Percentiles rank a stretch among this genome's conserved stretches.
Conservation (phyloP, 2,113 vertebrate genomes). For the Nasalis larvatus region DNA sequence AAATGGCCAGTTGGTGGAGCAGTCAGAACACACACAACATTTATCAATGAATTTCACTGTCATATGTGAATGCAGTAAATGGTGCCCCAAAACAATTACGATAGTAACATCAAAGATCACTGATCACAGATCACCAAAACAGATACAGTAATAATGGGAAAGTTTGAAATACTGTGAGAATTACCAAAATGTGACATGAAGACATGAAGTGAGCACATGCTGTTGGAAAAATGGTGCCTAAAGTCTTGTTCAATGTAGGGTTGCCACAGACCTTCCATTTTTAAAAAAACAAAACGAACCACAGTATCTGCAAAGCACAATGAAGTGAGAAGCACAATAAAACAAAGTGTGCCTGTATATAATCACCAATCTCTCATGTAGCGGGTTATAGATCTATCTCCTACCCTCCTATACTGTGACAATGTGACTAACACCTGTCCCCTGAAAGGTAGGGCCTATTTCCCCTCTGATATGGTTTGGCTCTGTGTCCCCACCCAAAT, state of each 20-base stretch:
- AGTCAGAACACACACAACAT: background rate
- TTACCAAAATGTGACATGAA: background rate
- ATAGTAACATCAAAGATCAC: background rate
- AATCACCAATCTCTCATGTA: background rate
- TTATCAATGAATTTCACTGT: background rate
- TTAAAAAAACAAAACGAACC: background rate
- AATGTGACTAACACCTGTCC: background rate
- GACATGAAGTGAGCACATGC: background rate
- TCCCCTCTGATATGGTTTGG: background rate
- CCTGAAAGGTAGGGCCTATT: background rate
- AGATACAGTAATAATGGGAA: background rate
- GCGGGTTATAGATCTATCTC: background rate
- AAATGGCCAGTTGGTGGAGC: background rate
- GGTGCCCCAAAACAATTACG: background rate
- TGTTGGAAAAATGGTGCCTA: background rate
- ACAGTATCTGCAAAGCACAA: background rate
- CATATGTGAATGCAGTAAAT: background rate
- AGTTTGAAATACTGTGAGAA: background rate
- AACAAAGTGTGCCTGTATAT: background rate
- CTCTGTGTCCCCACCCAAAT: too few species aligned
- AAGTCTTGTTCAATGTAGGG: background rate
- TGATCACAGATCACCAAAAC: background rate
- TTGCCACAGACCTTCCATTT: background rate
- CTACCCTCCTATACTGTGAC: background rate
- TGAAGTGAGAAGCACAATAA: background rate